These are phyloP conservation scores for Leucozona laternaria DNA, from an alignment of 2,888 invertebrate species.

Conservation along the genomic window DNA sequence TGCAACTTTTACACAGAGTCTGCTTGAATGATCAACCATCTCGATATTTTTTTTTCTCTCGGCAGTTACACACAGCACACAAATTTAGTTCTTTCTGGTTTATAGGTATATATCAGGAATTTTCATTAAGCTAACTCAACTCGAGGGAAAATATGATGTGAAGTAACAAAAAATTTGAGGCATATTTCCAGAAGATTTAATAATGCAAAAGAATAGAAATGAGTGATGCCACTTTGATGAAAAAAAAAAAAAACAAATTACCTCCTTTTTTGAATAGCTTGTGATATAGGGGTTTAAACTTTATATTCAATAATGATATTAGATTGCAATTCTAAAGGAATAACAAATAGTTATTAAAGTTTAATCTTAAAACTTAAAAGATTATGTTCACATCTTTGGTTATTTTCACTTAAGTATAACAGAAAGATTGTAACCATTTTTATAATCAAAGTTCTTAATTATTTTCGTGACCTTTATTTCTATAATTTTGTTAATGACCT, in stretches of 20 bases:
- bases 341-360: too few species aligned
- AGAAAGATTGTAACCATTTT: too few species aligned
- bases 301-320: too few species aligned
- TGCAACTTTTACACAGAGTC: conserved; percentile 2
- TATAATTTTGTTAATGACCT: too few species aligned
- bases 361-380: too few species aligned
- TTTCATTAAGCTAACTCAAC: conserved; percentile 19
- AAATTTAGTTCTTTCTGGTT: conserved; percentile 4
- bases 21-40: not conserved
- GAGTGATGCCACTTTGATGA: conserved; percentile 4
- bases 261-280: not conserved
- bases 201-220: not conserved
- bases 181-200: conserved; percentile 7
- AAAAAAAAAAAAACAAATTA: not conserved
- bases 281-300: too few species aligned
- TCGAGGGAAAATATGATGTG: not conserved
- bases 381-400: too few species aligned
- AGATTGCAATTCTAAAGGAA: too few species aligned
- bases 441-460: too few species aligned
- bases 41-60: not conserved
- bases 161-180: not conserved
- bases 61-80: conserved; percentile 1
- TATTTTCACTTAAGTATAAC: too few species aligned
- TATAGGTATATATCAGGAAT: conserved; percentile 27
- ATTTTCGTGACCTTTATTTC: too few species aligned